Conservation (phyloP, 2,888 invertebrate genomes). For the Dioctria rufipes region DNA sequence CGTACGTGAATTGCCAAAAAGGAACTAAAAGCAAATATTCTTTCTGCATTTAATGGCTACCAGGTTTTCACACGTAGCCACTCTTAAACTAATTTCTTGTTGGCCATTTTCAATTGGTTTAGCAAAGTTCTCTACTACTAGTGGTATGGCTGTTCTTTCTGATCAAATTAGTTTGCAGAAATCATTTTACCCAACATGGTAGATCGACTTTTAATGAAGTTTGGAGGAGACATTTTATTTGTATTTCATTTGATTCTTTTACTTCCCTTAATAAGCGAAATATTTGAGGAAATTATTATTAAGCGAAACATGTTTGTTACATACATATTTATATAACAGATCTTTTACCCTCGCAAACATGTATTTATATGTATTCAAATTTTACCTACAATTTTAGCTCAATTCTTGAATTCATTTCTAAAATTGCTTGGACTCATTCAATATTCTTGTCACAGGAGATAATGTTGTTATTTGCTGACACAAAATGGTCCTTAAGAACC, state of each 20-base stretch:
- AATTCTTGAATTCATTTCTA: too few species aligned
- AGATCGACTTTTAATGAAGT: not conserved
- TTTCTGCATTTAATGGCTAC: constrained; percentile 1
- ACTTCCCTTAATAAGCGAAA: too few species aligned
- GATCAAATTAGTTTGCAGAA: not conserved
- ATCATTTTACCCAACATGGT: not conserved
- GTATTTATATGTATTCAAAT: too few species aligned
- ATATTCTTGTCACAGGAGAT: not conserved
- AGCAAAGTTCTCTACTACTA: not conserved
- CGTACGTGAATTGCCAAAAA: not conserved
- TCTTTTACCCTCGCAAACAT: too few species aligned
- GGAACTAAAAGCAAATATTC: not conserved
- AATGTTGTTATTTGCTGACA: not conserved
- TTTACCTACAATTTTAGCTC: too few species aligned
- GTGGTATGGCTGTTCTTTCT: not conserved
- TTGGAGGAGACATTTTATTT: too few species aligned
- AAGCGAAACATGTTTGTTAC: too few species aligned
- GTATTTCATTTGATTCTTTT: too few species aligned
- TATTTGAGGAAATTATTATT: too few species aligned
- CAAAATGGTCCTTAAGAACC: not conserved
- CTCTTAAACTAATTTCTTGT: not conserved
- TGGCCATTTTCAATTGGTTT: constrained; percentile 5
- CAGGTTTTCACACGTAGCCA: not conserved
- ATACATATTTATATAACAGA: too few species aligned
- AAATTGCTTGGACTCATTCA: not conserved